A percentile compares a stretch with the other conserved stretches of the same genome.
Conservation (phyloP, 1,140 invertebrate genomes). For the Oedothorax gibbosus region DNA sequence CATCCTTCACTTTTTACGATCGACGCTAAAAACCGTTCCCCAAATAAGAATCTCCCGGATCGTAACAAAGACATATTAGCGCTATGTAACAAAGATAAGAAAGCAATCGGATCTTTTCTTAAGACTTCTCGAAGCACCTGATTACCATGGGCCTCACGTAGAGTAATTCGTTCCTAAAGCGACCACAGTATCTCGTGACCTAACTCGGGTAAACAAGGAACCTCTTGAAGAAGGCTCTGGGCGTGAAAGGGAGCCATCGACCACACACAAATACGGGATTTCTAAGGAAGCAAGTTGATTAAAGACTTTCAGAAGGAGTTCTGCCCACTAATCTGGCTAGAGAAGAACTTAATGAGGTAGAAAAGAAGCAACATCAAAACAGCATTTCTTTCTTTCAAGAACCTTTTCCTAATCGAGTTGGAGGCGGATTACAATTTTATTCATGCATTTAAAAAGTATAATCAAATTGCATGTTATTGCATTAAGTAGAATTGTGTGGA, state of each 20-base stretch:
- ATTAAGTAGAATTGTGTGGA: no score
- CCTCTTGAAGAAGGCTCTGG: constrained; percentile 44
- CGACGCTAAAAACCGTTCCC: constrained; percentile 34
- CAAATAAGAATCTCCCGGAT: constrained; percentile 44
- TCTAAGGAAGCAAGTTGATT: constrained; percentile 58
- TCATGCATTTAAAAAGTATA: neutral
- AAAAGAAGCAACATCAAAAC: constrained; percentile 58
- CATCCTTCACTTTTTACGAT: constrained; percentile 53
- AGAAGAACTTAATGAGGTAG: constrained; percentile 56
- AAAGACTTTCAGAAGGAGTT: constrained; percentile 55
- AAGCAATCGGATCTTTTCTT: constrained; percentile 36
- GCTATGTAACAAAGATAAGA: constrained; percentile 49
- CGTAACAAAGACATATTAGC: constrained; percentile 56
- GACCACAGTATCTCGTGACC: constrained; percentile 52
- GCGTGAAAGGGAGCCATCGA: constrained; percentile 50
- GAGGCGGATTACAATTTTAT: neutral
- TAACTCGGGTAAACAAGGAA: constrained; percentile 55
- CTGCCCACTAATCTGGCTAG: constrained; percentile 52
- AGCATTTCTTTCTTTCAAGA: constrained; percentile 12
- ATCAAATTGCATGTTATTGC: no score
- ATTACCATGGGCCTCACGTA: constrained; percentile 57
- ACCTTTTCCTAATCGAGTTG: constrained; percentile 37
- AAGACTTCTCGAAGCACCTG: constrained; percentile 41
- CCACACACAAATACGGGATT: constrained; percentile 44
- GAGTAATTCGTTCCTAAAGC: constrained; percentile 54